These are phyloP conservation scores for Aurelia aurita DNA, from an alignment of 30 jellyfish, hydroid and myxozoan species.

Conservation along the genomic window DNA sequence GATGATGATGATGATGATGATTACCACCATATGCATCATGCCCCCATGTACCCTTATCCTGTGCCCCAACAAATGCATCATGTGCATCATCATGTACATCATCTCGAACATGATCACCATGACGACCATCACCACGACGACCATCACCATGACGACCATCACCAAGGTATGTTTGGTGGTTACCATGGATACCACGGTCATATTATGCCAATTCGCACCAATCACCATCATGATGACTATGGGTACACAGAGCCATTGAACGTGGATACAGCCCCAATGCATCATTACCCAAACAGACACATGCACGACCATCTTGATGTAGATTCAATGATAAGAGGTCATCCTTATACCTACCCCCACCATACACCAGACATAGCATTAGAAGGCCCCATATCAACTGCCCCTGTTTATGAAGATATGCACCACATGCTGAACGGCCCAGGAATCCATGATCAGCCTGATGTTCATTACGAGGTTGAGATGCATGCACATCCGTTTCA, in stretches of 20 bases:
- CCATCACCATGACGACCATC: slow-evolving; percentile 39
- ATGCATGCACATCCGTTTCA: slow-evolving; percentile 76
- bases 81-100: slow-evolving; percentile 69
- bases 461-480: slow-evolving; percentile 87
- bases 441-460: slow-evolving; percentile 80
- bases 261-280: slow-evolving; percentile 80
- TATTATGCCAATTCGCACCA: slow-evolving; percentile 39
- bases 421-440: slow-evolving; percentile 89
- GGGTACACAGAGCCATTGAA: slow-evolving; percentile 66
- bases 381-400: slow-evolving; percentile 82
- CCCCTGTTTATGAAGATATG: slow-evolving; percentile 78
- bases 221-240: slow-evolving; percentile 52
- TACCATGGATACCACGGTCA: slow-evolving; percentile 62
- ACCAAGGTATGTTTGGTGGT: slow-evolving; percentile 65
- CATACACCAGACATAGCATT: slow-evolving; percentile 63
- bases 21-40: slow-evolving; percentile 36
- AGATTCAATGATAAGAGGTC: slow-evolving; percentile 54
- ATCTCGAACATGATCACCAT: slow-evolving; percentile 8
- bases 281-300: slow-evolving; percentile 67
- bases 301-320: slow-evolving; percentile 59
- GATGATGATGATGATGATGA: slow-evolving; percentile 86
- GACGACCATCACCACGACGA: slow-evolving; percentile 43
- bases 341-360: slow-evolving; percentile 57
- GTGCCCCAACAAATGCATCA: slow-evolving; percentile 69
- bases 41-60: slow-evolving; percentile 37